Conservation (phyloP, 2,888 invertebrate genomes). For the Rhagonycha lutea region DNA sequence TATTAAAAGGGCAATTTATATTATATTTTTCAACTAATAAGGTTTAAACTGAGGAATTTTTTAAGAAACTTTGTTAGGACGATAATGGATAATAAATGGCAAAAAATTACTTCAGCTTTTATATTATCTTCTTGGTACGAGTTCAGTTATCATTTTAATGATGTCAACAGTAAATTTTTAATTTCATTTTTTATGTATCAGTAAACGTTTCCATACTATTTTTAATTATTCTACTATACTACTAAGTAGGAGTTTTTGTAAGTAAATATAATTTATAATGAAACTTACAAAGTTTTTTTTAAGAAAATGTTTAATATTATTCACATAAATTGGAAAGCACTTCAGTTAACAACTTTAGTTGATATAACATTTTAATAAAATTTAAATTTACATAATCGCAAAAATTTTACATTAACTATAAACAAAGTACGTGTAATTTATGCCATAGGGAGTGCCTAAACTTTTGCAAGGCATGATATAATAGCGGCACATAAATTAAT, state of each 20-base stretch:
- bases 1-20: not conserved
- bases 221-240: not conserved
- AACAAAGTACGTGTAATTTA: not conserved
- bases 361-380: not conserved
- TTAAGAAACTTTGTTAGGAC: not conserved
- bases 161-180: not conserved
- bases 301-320: not conserved
- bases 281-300: not conserved
- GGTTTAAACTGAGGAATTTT: not conserved
- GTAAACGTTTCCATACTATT: not conserved
- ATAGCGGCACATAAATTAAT: not conserved
- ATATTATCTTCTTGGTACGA: no score
- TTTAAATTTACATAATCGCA: not conserved
- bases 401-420: not conserved
- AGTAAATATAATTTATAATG: not conserved
- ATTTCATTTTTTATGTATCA: not conserved
- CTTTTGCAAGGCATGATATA: not conserved
- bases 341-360: not conserved
- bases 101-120: not conserved
- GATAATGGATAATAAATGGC: not conserved
- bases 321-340: not conserved
- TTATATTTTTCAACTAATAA: constrained; percentile 6
- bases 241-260: not conserved
- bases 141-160: not conserved
- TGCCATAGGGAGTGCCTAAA: not conserved